Percentiles rank a stretch among this genome's conserved stretches.
These are phyloP conservation scores for Leucopsar rothschildi DNA, from an alignment of 2,113 vertebrate species.

Conservation along the genomic window DNA sequence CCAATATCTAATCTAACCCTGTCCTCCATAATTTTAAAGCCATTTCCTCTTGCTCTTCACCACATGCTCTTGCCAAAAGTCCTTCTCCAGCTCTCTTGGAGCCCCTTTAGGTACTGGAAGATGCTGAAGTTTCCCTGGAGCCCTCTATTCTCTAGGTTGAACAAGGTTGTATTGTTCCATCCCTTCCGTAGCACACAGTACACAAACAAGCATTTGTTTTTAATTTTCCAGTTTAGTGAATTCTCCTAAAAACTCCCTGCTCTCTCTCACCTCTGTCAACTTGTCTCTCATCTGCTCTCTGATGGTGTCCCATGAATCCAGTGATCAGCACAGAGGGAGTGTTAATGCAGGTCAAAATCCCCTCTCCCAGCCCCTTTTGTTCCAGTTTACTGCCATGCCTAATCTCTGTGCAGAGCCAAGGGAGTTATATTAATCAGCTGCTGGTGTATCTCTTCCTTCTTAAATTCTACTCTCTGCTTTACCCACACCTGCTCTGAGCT, in stretches of 20 bases:
- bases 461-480: not conserved
- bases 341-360: not conserved
- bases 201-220: not conserved
- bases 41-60: not conserved
- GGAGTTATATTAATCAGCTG: not conserved
- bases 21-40: not conserved
- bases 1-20: too few relatives aligned
- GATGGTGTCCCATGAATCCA: accelerated
- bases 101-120: not conserved
- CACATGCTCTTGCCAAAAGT: not conserved
- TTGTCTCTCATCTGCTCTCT: not conserved
- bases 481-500: not conserved
- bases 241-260: not conserved
- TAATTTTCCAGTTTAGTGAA: not conserved
- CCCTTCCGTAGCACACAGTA: not conserved
- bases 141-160: not conserved
- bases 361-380: not conserved
- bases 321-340: not conserved
- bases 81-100: not conserved
- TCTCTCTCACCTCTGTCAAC: not conserved
- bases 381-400: not conserved
- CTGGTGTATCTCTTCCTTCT: not conserved
- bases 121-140: not conserved
- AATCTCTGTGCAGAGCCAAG: not conserved
- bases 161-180: not conserved